Evolutionary conservation across 2,113 vertebrate genomes (phyloP).

Genomic region (Sphaerodactylus townsendi): DNA sequence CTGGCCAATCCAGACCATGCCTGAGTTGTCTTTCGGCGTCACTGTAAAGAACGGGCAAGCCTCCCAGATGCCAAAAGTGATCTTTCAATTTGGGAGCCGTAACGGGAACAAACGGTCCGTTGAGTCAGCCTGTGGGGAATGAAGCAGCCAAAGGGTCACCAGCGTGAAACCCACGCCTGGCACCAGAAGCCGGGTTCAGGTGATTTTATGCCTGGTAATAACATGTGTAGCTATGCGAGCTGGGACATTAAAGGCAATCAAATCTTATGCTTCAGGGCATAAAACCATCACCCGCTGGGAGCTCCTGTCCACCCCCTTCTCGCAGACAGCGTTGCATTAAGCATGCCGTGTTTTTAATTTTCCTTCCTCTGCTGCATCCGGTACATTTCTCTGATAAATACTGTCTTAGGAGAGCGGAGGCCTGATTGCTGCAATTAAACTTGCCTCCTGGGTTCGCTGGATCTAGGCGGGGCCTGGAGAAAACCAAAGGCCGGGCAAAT

Average conservation of each 20-base stretch:
- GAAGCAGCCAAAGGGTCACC: neutral
- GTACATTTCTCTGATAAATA: no score
- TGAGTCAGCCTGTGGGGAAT: neutral
- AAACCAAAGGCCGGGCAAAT: neutral
- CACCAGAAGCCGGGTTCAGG: neutral
- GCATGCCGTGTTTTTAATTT: neutral
- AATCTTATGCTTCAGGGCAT: slow-evolving; percentile 18
- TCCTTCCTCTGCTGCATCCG: neutral
- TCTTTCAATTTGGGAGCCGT: neutral
- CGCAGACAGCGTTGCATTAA: neutral
- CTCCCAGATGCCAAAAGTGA: neutral
- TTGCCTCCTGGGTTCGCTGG: neutral
- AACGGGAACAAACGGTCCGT: neutral
- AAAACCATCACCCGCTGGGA: neutral
- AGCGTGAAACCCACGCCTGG: neutral
- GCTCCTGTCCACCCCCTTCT: neutral
- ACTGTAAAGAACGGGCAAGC: neutral
- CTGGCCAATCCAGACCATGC: neutral
- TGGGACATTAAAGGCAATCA: slow-evolving; percentile 18
- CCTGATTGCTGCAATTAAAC: neutral
- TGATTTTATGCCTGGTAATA: slow-evolving; percentile 10
- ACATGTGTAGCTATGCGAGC: neutral
- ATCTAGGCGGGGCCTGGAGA: neutral
- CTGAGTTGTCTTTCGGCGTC: neutral
- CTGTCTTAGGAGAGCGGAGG: neutral